Evolutionary conservation across 1,140 invertebrate genomes (phyloP).

Genomic region (Radopholus similis): DNA sequence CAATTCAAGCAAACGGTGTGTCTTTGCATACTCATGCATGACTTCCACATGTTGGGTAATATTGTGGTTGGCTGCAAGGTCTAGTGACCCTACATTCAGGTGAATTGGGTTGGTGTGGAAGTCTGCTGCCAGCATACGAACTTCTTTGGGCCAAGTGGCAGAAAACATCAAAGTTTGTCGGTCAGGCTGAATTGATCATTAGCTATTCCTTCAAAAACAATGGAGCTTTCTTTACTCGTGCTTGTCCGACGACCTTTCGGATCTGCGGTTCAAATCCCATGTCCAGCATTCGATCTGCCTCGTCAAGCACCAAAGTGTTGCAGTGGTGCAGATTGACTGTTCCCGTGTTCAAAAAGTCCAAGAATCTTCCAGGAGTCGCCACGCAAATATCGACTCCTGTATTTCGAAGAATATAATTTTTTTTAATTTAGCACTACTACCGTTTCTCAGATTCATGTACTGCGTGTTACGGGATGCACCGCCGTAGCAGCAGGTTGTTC

Average conservation of each 20-base stretch:
- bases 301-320: constrained; percentile 91
- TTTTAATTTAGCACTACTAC: constrained; percentile 77
- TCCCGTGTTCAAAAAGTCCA: constrained; percentile 86
- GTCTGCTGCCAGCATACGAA: constrained; percentile 83
- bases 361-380: constrained; percentile 83
- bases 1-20: constrained; percentile 40
- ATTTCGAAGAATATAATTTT: constrained; percentile 56
- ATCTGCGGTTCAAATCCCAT: constrained; percentile 99
- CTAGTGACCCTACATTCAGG: constrained; percentile 86
- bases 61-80: constrained; percentile 90
- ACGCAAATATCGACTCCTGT: constrained; percentile 54
- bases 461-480: too few species aligned
- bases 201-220: background rate
- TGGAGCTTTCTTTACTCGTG: constrained; percentile 64
- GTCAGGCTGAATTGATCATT: constrained; percentile 70
- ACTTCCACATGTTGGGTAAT: constrained; percentile 68
- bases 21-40: constrained; percentile 49
- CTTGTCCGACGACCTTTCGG: constrained; percentile 89
- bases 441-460: too few species aligned
- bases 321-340: constrained; percentile 81
- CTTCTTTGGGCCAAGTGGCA: constrained; percentile 96
- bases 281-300: constrained; percentile 97
- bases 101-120: constrained; percentile 85
- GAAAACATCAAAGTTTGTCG: constrained; percentile 96
- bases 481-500: constrained; percentile 89